phyloP scores from a whole-genome alignment of 2,797 vertebrate genomes.

The Psittacula derbiana region DNA sequence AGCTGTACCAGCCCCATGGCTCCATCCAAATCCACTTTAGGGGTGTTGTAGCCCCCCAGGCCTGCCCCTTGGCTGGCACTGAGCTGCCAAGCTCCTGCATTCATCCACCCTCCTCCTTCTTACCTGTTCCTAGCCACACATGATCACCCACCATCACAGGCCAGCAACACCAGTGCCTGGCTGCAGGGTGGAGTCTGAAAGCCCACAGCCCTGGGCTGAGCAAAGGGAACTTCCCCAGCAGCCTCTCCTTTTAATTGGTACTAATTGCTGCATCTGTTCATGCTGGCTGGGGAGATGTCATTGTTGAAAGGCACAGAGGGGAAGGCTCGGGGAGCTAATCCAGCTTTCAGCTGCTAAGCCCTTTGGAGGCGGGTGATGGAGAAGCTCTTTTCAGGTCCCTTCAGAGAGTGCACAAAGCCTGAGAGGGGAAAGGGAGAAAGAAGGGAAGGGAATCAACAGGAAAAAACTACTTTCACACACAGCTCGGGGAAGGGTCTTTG shows the following conservation, averaged over 20 bases:
- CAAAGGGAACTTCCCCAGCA: slow-evolving; percentile 43
- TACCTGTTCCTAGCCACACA: not conserved
- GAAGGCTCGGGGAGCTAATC: slow-evolving; percentile 64
- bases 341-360: slow-evolving; percentile 64
- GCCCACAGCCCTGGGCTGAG: not conserved
- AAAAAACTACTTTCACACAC: slow-evolving; percentile 80
- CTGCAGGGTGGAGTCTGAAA: not conserved
- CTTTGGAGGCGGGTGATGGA: slow-evolving; percentile 58
- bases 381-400: slow-evolving; percentile 65
- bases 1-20: not conserved
- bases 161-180: not conserved
- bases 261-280: slow-evolving; percentile 72
- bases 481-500: slow-evolving; percentile 56
- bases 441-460: slow-evolving; percentile 68
- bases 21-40: not conserved
- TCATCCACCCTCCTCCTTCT: not conserved
- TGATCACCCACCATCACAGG: not conserved
- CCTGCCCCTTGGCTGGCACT: not conserved
- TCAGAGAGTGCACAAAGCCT: slow-evolving; percentile 65
- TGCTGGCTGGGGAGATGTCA: slow-evolving; percentile 68
- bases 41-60: not conserved
- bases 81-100: not conserved
- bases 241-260: slow-evolving; percentile 72
- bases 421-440: slow-evolving; percentile 32
- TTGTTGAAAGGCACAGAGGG: slow-evolving; percentile 68